phyloP scores from a whole-genome alignment of 2,797 vertebrate genomes.

The Myoxocephalus aenaeus region DNA sequence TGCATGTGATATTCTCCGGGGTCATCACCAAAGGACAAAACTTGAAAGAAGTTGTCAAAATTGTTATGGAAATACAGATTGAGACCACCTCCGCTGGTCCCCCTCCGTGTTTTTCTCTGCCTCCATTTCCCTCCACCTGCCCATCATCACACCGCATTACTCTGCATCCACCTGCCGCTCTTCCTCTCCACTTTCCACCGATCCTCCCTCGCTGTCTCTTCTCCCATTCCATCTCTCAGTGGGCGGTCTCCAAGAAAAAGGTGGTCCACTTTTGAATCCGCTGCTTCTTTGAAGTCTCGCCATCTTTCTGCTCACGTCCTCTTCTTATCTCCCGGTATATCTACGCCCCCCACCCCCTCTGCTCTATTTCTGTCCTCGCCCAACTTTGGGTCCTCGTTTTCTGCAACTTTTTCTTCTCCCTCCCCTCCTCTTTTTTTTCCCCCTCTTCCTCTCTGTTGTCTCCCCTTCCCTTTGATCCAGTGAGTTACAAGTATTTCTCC shows the following conservation, averaged over 20 bases:
- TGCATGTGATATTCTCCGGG: neutral
- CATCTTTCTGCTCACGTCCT: conserved; percentile 38
- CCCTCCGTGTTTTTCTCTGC: neutral
- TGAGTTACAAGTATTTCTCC: conserved; percentile 26
- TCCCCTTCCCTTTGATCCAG: conserved; percentile 54
- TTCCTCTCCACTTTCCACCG: conserved; percentile 35
- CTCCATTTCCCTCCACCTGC: conserved; percentile 12
- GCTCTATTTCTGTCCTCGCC: conserved; percentile 3
- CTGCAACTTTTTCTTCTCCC: conserved; percentile 10
- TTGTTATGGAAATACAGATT: conserved; percentile 44
- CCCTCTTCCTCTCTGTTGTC: conserved; percentile 33
- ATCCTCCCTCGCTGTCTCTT: conserved; percentile 41
- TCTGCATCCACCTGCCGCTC: conserved; percentile 31
- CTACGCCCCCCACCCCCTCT: neutral
- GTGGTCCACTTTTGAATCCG: conserved; percentile 60
- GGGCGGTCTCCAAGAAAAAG: conserved; percentile 59
- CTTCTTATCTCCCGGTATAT: conserved; percentile 32
- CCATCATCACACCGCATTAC: conserved; percentile 17
- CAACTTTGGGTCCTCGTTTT: conserved; percentile 19
- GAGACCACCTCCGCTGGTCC: conserved; percentile 11
- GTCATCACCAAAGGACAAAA: conserved; percentile 25
- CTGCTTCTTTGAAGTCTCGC: conserved; percentile 71
- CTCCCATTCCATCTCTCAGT: conserved; percentile 50
- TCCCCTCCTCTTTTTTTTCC: neutral
- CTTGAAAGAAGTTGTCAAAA: conserved; percentile 13